Percentiles rank a stretch among this genome's conserved stretches.
These are phyloP conservation scores for Botia almorhae DNA, from an alignment of 2,797 vertebrate species.

Conservation along the genomic window DNA sequence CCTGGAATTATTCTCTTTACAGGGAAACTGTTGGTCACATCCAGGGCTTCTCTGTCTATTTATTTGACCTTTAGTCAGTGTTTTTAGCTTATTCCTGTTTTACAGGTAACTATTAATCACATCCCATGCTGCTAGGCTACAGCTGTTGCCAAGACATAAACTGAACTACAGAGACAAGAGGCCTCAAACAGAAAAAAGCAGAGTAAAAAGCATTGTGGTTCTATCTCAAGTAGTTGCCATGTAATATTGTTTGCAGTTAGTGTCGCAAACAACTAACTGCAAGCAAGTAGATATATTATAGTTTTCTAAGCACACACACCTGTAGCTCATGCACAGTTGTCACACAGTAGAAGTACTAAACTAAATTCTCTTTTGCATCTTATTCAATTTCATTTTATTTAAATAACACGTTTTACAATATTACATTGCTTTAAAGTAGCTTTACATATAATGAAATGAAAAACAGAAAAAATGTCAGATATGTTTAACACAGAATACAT, in stretches of 20 bases:
- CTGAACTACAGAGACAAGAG: neutral
- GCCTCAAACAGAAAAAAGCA: neutral
- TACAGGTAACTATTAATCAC: constrained; percentile 20
- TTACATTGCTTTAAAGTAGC: no score
- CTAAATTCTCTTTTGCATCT: no score
- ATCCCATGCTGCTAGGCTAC: constrained; percentile 31
- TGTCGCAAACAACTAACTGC: no score
- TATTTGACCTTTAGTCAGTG: constrained; percentile 26
- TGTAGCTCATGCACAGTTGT: no score
- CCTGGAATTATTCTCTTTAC: constrained; percentile 46
- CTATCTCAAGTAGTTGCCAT: neutral
- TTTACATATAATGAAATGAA: no score
- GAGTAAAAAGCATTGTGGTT: constrained; percentile 7
- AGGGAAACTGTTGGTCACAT: constrained; percentile 12
- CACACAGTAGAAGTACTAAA: no score
- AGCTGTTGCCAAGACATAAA: constrained; percentile 33
- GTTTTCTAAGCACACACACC: no score
- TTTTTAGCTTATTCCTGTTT: constrained; percentile 2
- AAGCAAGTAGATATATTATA: no score
- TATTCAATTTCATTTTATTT: no score
- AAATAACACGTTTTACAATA: no score
- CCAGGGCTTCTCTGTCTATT: neutral
- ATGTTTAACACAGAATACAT: no score
- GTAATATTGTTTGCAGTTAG: neutral
- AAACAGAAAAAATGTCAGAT: no score